Evolutionary conservation across 2,888 invertebrate genomes (phyloP), one percentile per base, ranked within the genome.

Genomic region (Arctia plantaginis): DNA sequence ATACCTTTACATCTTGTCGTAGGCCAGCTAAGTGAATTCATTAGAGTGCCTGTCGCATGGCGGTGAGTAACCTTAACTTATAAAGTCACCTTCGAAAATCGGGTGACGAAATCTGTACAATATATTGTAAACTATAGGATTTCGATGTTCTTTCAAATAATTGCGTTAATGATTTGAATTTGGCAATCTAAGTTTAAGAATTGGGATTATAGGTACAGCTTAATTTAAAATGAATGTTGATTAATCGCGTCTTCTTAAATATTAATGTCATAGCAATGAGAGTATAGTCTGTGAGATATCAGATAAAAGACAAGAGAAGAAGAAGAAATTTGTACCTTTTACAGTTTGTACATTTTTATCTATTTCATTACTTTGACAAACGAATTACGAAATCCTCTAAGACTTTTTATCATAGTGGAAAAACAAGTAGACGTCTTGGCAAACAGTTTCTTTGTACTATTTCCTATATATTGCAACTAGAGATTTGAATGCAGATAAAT

Each of bases 21-120:
- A 77, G 72, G 76, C 71, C 69, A 77, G 82, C 76, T 86, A 87
- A 88, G 77, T 87, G 82, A 83, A 88, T 89, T 89, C 81, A 87
- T 91, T 89, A 90, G n/a, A 55, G 87, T 85, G 84, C 81, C 82
- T 87, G 80, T 79, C 76, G 72, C 62, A 80, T 76, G 77, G 73
- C 76, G 69, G 75, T 77, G 74, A 77, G 68, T 82, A 82, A 84
- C 88, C 85, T 86, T 85, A 76, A 77, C 78, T 73, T 76, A 59
- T 76, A 78, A 82, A 80, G 77, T 80, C 75, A 76, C 74, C 72
- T 73, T 78, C 59, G 72, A 73, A 35, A 44, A 55, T 67, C 10
- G 39, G 2, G 12, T 66, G 69, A 69, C 67, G 44, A 68, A 51
- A 30, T 47, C 47, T 30, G 51, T 20, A 39, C 30, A 55, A 66